Evolutionary conservation across 2,113 vertebrate species (phyloP).

Genomic region (Vanacampus margaritifer): DNA sequence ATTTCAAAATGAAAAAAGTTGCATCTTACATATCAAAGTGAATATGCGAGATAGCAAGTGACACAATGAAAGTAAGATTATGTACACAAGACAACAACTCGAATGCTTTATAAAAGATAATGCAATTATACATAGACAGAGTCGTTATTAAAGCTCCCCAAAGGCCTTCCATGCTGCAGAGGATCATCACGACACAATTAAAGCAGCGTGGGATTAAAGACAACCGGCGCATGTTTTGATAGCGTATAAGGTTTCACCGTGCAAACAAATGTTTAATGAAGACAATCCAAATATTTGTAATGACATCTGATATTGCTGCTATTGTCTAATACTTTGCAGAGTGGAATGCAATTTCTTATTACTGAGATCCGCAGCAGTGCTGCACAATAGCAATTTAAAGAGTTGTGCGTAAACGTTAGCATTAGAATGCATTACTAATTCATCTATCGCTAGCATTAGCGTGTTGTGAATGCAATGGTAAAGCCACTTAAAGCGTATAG

Average conservation of each 20-base stretch:
- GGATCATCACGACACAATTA: slow-evolving; percentile 55
- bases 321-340: slow-evolving; percentile 32
- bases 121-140: slow-evolving; percentile 50
- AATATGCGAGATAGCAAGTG: slow-evolving; percentile 11
- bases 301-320: slow-evolving; percentile 28
- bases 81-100: slow-evolving; percentile 31
- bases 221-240: slow-evolving; percentile 37
- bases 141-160: slow-evolving; percentile 47
- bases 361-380: slow-evolving; percentile 46
- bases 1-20: neutral
- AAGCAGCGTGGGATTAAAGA: slow-evolving; percentile 45
- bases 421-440: slow-evolving; percentile 74
- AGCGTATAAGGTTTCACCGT: slow-evolving; percentile 29
- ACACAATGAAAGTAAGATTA: slow-evolving; percentile 18
- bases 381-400: slow-evolving; percentile 36
- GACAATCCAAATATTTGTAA: slow-evolving; percentile 25
- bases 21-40: neutral
- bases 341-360: slow-evolving; percentile 34
- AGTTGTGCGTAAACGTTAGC: slow-evolving; percentile 44
- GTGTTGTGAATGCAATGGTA: slow-evolving; percentile 67
- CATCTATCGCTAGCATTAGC: slow-evolving; percentile 62
- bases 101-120: slow-evolving; percentile 37
- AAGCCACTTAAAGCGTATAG: slow-evolving; percentile 43
- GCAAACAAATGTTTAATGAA: slow-evolving; percentile 29
- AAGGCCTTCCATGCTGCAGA: slow-evolving; percentile 40